Evolutionary conservation across 2,888 invertebrate species (phyloP), one percentile per base, ranked within the genome.

Genomic region (Andrena fulva): DNA sequence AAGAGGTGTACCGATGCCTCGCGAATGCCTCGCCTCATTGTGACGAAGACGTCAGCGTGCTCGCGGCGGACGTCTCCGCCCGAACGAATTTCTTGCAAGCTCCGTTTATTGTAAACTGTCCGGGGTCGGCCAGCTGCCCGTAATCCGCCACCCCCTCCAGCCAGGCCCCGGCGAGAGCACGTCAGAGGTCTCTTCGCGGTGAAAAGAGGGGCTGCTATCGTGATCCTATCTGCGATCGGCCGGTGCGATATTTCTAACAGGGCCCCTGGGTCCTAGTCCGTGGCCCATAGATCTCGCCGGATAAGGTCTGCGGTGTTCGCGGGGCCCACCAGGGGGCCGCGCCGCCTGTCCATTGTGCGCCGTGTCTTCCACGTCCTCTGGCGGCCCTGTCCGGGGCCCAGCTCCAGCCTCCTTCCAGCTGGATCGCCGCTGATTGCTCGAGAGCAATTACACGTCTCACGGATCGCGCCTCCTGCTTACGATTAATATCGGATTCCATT

Each of bases 201-300:
- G 90, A 90, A 90, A 90, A 90, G 88, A 88, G 84, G 85, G 85
- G 75, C 50, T 82, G 85, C 89, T 93, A 93, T 93, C 93, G 89
- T 56, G 84, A 89, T 87, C 82, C 92, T 90, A 93, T 93, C 93
- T 90, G 81, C 89, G 93, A 93, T 93, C 92, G 91, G 89, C 73
- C 86, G 84, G 79, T 67, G 85, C 89, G 93, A 93, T 93, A 92
- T 91, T 92, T 92, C 91, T 92, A 93, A 93, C 93, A 93, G 93
- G 89, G 91, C 91, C 91, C 87, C 89, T 83, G 90, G 91, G 89
- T 89, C 91, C 90, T 90, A 90, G 90, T 89, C 88, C 89, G 59
- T 84, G 82, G 83, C 87, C 89, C 89, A 88, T 88, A 93, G 93
- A 93, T 93, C 91, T 84, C 74, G 76, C 68, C 80, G 84, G 93